Conservation (phyloP, 2,888 invertebrate species). For the Pheosia tremula region DNA sequence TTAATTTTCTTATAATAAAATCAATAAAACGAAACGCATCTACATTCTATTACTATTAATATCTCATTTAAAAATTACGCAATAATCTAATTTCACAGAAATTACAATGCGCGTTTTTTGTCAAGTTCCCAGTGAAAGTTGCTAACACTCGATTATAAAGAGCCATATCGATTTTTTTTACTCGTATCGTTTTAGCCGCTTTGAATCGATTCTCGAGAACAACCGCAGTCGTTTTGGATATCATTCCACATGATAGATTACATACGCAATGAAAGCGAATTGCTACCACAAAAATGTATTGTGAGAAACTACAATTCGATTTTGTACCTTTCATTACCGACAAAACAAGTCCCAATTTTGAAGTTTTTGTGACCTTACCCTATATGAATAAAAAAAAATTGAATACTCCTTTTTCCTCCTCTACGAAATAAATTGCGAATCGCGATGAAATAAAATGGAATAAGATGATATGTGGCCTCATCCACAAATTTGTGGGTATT, state of each 20-base stretch:
- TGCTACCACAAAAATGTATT: slow-evolving; percentile 48
- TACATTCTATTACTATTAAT: slow-evolving; percentile 45
- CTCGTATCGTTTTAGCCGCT: slow-evolving; percentile 54
- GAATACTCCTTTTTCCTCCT: too few species aligned
- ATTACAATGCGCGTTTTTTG: slow-evolving; percentile 42
- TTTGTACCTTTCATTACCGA: slow-evolving; percentile 10
- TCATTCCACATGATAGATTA: slow-evolving; percentile 67
- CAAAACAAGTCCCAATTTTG: slow-evolving; percentile 23
- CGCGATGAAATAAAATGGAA: too few species aligned
- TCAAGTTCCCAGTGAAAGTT: slow-evolving; percentile 50
- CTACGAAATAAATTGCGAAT: too few species aligned
- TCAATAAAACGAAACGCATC: slow-evolving; percentile 16
- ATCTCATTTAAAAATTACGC: slow-evolving; percentile 40
- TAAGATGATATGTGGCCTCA: too few species aligned
- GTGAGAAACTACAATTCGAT: slow-evolving; percentile 36
- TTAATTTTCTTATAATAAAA: slow-evolving; percentile 28
- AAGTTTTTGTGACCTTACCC: not conserved
- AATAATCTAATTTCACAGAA: slow-evolving; percentile 53
- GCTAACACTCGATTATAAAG: slow-evolving; percentile 49
- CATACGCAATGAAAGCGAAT: slow-evolving; percentile 65
- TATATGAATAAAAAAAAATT: too few species aligned
- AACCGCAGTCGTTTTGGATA: slow-evolving; percentile 63
- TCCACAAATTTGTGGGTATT: too few species aligned
- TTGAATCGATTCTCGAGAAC: slow-evolving; percentile 60
- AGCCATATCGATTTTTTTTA: slow-evolving; percentile 63